Evolutionary conservation across 1,140 invertebrate genomes (phyloP), one percentile per base, ranked within the genome.

Genomic region (Ptiloglossa arizonensis): DNA sequence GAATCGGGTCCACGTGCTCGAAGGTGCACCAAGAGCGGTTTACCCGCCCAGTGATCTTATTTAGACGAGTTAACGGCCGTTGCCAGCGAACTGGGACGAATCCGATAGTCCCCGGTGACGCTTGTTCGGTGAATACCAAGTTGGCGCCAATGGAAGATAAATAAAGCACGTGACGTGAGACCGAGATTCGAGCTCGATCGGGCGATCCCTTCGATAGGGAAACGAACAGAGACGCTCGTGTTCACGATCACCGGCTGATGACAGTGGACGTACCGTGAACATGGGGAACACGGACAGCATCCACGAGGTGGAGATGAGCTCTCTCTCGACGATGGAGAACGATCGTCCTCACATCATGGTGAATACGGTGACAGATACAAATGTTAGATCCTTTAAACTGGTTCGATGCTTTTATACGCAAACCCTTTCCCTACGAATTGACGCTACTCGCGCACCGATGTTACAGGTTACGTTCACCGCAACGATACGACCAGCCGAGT

Each of bases 241-340:
- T 38, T 38, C n/a, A 29, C 5, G 15, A n/a, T 32, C 19, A 1
- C 27, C 4, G 24, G 50, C 41, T 19, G 35, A 73, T 62, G 66
- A 32, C 35, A 48, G 19, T 44, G 11, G 64, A 15, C 17, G 17
- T n/a, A 9, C 29, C 27, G 19, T 35, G 24, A 68, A 79, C 75
- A 72, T 88, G 80, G 86, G 83, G 19, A 86, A 86, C 54, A 59
- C 60, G 11, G 82, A 85, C n/a, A 87, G 86, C 27, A 79, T 79
- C 22, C 86, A 83, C 56, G 90, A 89, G 8, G 87, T 91, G 68
- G 90, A 92, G 82, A 90, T 92, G 90, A 91, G 87, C 66, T 87
- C 90, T n/a, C 62, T 92, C 22, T 87, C 89, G 44, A 75, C 66
- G 71, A 22, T 68, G 35, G 9, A 52, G 5, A 64, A 75, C 27